These are phyloP conservation scores for Psittacula cyanocephala DNA, from an alignment of 2,113 vertebrate genomes.

Conservation along the genomic window DNA sequence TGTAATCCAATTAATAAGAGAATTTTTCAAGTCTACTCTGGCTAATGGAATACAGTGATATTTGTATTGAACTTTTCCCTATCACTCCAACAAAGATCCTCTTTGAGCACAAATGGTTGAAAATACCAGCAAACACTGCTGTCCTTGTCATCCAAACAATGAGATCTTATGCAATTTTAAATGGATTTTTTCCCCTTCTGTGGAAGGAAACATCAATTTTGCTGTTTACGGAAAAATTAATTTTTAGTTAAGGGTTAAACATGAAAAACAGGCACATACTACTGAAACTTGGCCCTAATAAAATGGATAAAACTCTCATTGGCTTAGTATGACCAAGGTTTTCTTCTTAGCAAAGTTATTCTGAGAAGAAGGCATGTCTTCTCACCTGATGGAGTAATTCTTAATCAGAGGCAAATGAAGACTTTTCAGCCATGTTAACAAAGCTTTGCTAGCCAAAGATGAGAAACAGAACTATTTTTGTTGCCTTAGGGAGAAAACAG, in stretches of 20 bases:
- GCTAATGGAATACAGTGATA: background rate
- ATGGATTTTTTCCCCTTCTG: background rate
- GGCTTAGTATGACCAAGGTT: background rate
- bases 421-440: background rate
- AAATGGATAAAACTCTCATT: background rate
- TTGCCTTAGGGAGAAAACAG: background rate
- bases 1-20: background rate
- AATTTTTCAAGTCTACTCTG: background rate
- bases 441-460: background rate
- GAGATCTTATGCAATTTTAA: background rate
- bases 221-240: background rate
- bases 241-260: background rate
- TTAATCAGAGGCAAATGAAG: background rate
- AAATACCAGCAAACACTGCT: conserved; percentile 15
- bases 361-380: background rate
- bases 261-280: background rate
- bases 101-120: background rate
- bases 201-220: background rate
- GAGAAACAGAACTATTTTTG: background rate
- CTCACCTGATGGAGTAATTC: background rate
- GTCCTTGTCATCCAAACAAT: background rate
- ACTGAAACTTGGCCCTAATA: background rate
- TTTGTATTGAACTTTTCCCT: background rate
- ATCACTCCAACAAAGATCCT: background rate
- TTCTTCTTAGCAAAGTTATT: background rate